These are phyloP conservation scores for Argyrosomus japonicus DNA, from an alignment of 2,113 vertebrate species.

Conservation along the genomic window DNA sequence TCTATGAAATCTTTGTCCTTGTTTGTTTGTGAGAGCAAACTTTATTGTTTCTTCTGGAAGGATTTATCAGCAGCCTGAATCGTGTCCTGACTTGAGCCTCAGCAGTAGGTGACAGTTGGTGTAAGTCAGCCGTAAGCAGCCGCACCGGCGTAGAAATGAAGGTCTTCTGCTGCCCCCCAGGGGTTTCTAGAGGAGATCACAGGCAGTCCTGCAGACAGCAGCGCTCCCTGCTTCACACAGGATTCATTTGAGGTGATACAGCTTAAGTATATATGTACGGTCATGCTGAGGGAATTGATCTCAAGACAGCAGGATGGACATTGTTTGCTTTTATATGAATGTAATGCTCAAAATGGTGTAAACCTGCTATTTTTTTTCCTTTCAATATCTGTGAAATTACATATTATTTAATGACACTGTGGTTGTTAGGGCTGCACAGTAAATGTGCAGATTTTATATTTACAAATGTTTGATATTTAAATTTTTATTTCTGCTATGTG, in stretches of 20 bases:
- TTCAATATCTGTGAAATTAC: background rate
- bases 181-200: conserved; percentile 49
- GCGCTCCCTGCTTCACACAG: background rate
- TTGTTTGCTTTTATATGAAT: background rate
- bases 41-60: conserved; percentile 42
- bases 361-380: background rate
- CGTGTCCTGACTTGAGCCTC: conserved; percentile 42
- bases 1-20: conserved; percentile 2
- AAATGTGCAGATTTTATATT: background rate
- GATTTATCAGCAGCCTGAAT: conserved; percentile 58
- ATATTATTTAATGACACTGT: background rate
- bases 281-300: conserved; percentile 23
- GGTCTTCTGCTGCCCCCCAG: conserved; percentile 84
- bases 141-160: conserved; percentile 42
- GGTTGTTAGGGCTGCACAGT: background rate
- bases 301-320: conserved; percentile 10
- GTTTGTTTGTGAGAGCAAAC: conserved; percentile 47
- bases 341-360: background rate
- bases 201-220: conserved; percentile 10
- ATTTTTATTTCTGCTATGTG: background rate
- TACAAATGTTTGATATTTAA: background rate
- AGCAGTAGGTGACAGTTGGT: conserved; percentile 45
- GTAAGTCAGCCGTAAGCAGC: conserved; percentile 56
- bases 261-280: background rate
- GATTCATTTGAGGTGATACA: conserved; percentile 4